Percentiles rank a stretch among this genome's conserved stretches.
Evolutionary conservation across 2,113 vertebrate genomes (phyloP).

Genomic region (Martes martes): DNA sequence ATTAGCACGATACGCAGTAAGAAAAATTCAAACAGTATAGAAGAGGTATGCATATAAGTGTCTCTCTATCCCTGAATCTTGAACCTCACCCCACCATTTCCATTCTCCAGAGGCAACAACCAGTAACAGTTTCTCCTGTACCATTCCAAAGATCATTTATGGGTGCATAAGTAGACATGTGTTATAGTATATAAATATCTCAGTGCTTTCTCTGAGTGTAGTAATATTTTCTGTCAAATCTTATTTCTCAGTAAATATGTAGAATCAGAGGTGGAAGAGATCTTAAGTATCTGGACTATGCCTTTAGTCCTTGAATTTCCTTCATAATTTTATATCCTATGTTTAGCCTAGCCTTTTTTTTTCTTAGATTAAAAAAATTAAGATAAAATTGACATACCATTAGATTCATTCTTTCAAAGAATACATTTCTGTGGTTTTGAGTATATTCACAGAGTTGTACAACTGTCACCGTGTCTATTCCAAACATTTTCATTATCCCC

Average conservation of each 20-base stretch:
- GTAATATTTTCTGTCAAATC: neutral
- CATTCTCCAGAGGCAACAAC: neutral
- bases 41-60: neutral
- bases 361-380: neutral
- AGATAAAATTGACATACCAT: neutral
- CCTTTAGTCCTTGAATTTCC: neutral
- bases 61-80: neutral
- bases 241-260: neutral
- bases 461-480: neutral
- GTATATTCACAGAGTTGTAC: neutral
- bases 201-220: neutral
- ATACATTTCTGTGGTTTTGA: neutral
- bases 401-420: neutral
- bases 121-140: neutral
- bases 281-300: neutral
- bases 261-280: constrained; percentile 5
- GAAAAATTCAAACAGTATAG: neutral
- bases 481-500: neutral
- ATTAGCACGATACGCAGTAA: neutral
- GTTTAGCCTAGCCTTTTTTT: neutral
- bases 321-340: neutral
- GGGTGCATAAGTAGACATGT: neutral
- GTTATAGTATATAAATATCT: neutral
- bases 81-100: neutral
- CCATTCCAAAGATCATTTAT: neutral